phyloP scores from a whole-genome alignment of 2,888 invertebrate genomes.

The Callyntrura sp. region DNA sequence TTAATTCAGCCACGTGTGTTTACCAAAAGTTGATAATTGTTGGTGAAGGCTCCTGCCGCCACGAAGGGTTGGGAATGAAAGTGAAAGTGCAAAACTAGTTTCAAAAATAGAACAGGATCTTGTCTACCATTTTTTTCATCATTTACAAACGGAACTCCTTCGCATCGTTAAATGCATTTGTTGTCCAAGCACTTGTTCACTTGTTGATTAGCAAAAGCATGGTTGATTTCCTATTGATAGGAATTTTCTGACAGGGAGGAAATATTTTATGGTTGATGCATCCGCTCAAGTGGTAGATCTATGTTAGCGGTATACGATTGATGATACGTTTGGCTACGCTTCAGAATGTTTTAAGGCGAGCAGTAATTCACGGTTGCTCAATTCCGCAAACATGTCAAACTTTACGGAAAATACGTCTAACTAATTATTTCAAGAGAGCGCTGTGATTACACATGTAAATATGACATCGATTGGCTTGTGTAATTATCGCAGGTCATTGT shows the following conservation, averaged over 20 bases:
- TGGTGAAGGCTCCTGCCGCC: no score
- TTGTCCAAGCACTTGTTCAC: not conserved
- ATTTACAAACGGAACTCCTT: conserved; percentile 45
- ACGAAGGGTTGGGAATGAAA: conserved; percentile 51
- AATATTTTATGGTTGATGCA: no score
- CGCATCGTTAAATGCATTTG: not conserved
- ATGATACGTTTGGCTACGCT: not conserved
- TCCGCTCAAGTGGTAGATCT: no score
- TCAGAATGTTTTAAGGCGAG: not conserved
- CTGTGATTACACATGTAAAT: not conserved
- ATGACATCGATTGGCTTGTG: not conserved
- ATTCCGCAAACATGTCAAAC: not conserved
- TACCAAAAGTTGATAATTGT: not conserved
- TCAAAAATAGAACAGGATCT: conserved; percentile 76
- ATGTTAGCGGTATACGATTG: no score
- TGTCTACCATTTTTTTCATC: not conserved
- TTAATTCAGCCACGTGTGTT: not conserved
- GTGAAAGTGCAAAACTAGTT: conserved; percentile 74
- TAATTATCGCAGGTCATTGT: conserved; percentile 10
- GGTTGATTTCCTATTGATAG: no score
- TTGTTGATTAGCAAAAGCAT: not conserved
- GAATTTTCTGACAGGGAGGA: no score
- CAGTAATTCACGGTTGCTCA: not conserved
- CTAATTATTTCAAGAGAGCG: not conserved
- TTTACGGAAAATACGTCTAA: conserved; percentile 14